Percentiles rank a stretch among this genome's conserved stretches.
phyloP scores from a whole-genome alignment of 2,113 vertebrate genomes.

The Bujurquina vittata region DNA sequence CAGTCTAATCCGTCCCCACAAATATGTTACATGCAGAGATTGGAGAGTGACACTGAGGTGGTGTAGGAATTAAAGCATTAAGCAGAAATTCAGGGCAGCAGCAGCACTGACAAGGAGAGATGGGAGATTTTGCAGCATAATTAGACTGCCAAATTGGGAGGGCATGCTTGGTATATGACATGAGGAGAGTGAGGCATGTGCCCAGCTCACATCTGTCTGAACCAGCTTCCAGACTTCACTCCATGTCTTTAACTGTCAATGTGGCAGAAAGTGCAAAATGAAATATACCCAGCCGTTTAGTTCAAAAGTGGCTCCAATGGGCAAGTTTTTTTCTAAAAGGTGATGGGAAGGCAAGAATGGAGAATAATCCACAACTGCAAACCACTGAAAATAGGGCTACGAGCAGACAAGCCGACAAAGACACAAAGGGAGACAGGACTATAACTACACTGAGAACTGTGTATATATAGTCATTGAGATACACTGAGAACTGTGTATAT shows the following conservation, averaged over 20 bases:
- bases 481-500: not conserved
- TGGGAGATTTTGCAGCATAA: constrained; percentile 4
- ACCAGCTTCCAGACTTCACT: not conserved
- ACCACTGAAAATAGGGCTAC: not conserved
- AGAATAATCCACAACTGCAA: not conserved
- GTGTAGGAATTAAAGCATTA: not conserved
- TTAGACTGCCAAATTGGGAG: not conserved
- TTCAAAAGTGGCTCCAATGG: not conserved
- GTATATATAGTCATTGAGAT: not conserved
- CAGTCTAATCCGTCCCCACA: not conserved
- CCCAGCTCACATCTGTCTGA: not conserved
- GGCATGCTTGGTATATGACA: not conserved
- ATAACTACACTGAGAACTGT: not conserved
- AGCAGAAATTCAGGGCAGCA: not conserved
- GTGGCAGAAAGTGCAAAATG: not conserved
- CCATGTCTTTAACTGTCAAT: not conserved
- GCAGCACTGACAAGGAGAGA: not conserved
- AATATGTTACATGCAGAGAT: not conserved
- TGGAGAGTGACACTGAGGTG: not conserved
- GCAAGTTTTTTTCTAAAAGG: not conserved
- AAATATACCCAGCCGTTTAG: not conserved
- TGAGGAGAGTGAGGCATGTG: not conserved
- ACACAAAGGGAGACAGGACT: not conserved
- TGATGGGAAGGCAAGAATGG: not conserved
- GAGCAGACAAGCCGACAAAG: not conserved